A percentile compares a stretch with the other conserved stretches of the same genome.
Conservation (phyloP, 2,797 vertebrate genomes). For the Mus spretus region DNA sequence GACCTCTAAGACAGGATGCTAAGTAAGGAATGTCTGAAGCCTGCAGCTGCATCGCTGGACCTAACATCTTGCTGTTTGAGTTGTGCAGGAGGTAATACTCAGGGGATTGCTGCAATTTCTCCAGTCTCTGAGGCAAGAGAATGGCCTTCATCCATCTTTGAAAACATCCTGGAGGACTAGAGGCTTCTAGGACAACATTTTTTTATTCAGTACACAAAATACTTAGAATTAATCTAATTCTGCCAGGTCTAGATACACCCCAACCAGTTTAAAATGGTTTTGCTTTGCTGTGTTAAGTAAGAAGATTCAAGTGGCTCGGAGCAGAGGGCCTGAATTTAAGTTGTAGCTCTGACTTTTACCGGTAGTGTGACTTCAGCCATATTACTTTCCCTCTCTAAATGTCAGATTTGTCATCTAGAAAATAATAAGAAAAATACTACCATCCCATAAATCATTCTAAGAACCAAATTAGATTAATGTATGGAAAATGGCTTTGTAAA, state of each 20-base stretch:
- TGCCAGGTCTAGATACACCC: not conserved
- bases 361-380: constrained; percentile 46
- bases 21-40: not conserved
- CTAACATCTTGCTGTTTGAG: not conserved
- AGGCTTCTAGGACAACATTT: not conserved
- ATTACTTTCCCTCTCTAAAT: constrained; percentile 45
- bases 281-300: constrained; percentile 3
- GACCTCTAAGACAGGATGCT: not conserved
- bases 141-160: not conserved
- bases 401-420: constrained; percentile 67
- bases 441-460: constrained; percentile 78
- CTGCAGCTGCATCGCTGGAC: not conserved
- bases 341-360: constrained; percentile 5
- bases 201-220: constrained; percentile 49
- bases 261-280: not conserved
- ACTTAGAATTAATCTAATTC: constrained; percentile 6
- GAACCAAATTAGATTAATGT: constrained; percentile 79
- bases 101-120: not conserved
- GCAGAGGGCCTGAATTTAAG: constrained; percentile 23
- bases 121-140: not conserved
- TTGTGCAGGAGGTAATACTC: not conserved
- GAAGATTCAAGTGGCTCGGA: not conserved
- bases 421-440: constrained; percentile 58
- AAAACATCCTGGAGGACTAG: not conserved
- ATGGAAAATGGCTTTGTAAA: constrained; percentile 82